These are phyloP conservation scores for Rhincodon typus DNA, from an alignment of 2,797 vertebrate species.

Conservation along the genomic window DNA sequence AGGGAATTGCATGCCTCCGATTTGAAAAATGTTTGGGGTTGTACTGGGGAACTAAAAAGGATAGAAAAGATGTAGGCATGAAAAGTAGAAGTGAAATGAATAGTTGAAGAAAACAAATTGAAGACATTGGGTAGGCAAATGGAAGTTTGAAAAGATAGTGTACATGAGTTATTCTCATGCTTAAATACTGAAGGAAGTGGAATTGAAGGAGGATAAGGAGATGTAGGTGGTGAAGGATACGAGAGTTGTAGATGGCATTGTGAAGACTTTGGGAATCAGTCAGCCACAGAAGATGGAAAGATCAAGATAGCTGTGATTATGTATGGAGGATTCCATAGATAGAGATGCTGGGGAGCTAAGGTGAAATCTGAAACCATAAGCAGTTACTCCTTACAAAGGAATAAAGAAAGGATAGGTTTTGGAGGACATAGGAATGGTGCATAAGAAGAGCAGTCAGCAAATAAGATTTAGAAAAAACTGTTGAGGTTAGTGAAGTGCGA, in stretches of 20 bases:
- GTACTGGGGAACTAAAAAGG: background rate
- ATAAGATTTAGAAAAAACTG: background rate
- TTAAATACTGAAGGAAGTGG: background rate
- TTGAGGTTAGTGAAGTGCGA: too few relatives aligned
- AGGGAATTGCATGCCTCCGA: background rate
- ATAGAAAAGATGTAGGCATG: background rate
- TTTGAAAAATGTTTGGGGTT: background rate
- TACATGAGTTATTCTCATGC: background rate
- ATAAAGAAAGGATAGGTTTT: background rate
- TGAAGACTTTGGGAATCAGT: background rate
- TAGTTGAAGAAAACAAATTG: background rate
- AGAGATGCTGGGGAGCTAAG: background rate
- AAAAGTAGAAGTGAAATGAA: background rate
- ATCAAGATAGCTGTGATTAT: background rate
- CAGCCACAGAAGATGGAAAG: background rate
- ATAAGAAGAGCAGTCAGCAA: background rate
- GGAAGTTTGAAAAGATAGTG: background rate
- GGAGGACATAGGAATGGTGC: background rate
- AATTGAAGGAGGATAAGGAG: background rate
- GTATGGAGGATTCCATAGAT: background rate
- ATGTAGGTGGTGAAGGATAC: background rate
- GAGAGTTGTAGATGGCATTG: background rate
- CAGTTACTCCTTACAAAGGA: background rate
- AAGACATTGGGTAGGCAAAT: background rate
- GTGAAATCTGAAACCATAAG: background rate